These are phyloP conservation scores for Metalampra italica DNA, from an alignment of 2,888 invertebrate genomes.

Conservation along the genomic window DNA sequence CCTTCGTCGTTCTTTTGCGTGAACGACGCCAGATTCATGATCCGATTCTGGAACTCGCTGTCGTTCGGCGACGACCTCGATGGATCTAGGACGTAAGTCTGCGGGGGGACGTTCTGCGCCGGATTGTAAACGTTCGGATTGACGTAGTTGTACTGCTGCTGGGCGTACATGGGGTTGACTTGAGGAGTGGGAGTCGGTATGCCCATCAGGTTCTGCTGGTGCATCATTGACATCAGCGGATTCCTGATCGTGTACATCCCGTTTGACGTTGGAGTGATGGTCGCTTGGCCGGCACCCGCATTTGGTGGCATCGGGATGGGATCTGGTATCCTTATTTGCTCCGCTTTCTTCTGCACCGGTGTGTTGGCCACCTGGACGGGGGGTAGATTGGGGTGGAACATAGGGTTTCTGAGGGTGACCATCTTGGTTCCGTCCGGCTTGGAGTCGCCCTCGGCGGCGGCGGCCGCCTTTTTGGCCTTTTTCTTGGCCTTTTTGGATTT, in stretches of 20 bases:
- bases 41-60: conserved; percentile 53
- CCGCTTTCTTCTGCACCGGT: conserved; percentile 46
- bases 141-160: conserved; percentile 47
- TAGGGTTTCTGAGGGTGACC: conserved; percentile 88
- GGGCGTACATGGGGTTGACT: conserved; percentile 33
- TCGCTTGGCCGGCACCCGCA: conserved; percentile 70
- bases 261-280: conserved; percentile 71
- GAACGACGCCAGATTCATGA: conserved; percentile 66
- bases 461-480: conserved; percentile 57
- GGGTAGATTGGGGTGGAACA: conserved; percentile 81
- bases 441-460: conserved; percentile 30
- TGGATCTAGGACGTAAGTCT: conserved; percentile 31
- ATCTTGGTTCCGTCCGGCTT: conserved; percentile 77
- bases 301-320: conserved; percentile 70
- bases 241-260: conserved; percentile 92
- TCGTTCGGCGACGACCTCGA: conserved; percentile 34
- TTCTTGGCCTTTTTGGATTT: conserved; percentile 67
- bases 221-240: conserved; percentile 80
- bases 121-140: conserved; percentile 51
- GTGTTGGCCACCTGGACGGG: conserved; percentile 17
- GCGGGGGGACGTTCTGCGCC: conserved; percentile 17
- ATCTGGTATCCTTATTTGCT: conserved; percentile 60
- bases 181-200: conserved; percentile 37
- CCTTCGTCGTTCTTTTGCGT: conserved; percentile 71
- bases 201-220: conserved; percentile 61